Evolutionary conservation across 2,888 invertebrate species (phyloP).

Genomic region (Nephrotoma guestfalica): DNA sequence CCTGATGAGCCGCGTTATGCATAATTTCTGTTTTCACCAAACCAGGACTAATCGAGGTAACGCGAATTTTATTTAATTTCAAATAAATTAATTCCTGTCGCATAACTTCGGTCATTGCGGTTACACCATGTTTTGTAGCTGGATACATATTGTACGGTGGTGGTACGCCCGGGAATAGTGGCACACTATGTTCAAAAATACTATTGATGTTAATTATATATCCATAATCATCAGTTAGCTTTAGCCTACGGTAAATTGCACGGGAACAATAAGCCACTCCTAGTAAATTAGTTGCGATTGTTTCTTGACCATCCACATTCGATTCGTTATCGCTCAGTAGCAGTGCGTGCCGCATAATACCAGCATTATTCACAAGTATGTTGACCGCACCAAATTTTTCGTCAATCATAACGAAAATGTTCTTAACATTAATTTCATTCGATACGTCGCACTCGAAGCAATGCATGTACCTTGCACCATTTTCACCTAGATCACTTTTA

Average conservation of each 20-base stretch:
- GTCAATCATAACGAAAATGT: constrained; percentile 38
- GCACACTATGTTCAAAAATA: constrained; percentile 33
- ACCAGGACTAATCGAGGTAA: neutral
- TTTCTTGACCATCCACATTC: constrained; percentile 20
- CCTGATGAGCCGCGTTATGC: neutral
- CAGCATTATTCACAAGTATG: constrained; percentile 44
- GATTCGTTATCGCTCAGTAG: constrained; percentile 14
- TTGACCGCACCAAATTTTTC: constrained; percentile 36
- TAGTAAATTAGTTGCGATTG: constrained; percentile 32
- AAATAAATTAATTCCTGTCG: constrained; percentile 23
- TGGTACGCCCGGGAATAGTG: constrained; percentile 15
- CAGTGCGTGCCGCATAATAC: constrained; percentile 19
- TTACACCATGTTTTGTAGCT: constrained; percentile 23
- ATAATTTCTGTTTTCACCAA: neutral
- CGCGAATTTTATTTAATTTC: neutral
- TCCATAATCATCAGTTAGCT: constrained; percentile 26
- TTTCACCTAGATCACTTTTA: neutral
- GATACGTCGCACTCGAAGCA: constrained; percentile 37
- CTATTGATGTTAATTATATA: constrained; percentile 36
- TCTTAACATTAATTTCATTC: constrained; percentile 36
- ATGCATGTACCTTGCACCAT: constrained; percentile 19
- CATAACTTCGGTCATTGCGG: constrained; percentile 23
- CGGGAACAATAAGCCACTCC: constrained; percentile 31
- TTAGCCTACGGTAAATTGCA: constrained; percentile 36
- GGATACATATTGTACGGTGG: constrained; percentile 20